Base-by-base conservation (phyloP, 2,797 vertebrate genomes). In the Anabas testudineus region DNA sequence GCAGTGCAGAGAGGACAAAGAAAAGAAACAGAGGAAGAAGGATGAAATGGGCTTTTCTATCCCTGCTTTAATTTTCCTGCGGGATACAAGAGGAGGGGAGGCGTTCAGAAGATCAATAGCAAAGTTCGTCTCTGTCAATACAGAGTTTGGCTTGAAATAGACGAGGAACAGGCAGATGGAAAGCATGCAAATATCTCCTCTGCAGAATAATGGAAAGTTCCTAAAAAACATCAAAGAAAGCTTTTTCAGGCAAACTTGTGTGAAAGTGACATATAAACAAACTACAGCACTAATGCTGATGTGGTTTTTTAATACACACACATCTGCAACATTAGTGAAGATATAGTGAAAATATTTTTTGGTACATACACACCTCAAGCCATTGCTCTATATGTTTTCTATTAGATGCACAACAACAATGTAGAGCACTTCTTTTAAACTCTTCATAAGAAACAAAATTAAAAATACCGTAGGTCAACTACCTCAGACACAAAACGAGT, bases 91-190 rank as follows among this genome's bases (percentile, higher is more conserved):
- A 63, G 71, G 81, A 71, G 65, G 63, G 57, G 76, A 43, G 21
- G 65, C 36, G 21, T 63, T 82, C 57, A 45, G 73, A 56, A 72
- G 79, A 89, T 91, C 88, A 78, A 90, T 91, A 87, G 59, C 10
- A 18, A 81, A 83, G 76, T 88, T 88, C 86, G 85, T 88, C 82
- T 88, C 58, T 80, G 84, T 89, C 87, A 81, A 39, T 76, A 59
- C 69, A 64, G 74, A 70, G 76, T 82, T 87, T 4, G 32, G 47
- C 41, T 83, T 49, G 37, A 82, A 90, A 71, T 47, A 70, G 59
- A 74, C 68, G 64, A 74, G 22, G 19, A 71, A 60, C 43, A 47
- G 41, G 43, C 30, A 14, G 51, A 64, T 43, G 8, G 52, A 74
- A 72, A 59, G 78, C 53, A 55, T 36, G 26, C 42, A 36, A 49